These are phyloP conservation scores for Pissodes strobi DNA, from an alignment of 1,140 invertebrate genomes.

Conservation along the genomic window DNA sequence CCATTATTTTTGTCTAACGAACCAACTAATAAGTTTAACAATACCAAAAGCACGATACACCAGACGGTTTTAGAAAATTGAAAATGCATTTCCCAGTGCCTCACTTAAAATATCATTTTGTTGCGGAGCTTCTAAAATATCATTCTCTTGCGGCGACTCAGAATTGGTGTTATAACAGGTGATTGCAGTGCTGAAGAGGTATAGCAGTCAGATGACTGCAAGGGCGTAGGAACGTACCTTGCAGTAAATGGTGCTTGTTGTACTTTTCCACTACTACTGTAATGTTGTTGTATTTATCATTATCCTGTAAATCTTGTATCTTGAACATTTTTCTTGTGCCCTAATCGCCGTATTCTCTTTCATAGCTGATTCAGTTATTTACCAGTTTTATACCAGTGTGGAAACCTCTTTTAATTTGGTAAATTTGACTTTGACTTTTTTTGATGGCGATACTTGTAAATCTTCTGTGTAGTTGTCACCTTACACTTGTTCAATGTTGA, in stretches of 20 bases:
- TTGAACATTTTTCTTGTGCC: conserved; percentile 17
- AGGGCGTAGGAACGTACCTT: too few species aligned
- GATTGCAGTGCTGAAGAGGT: too few species aligned
- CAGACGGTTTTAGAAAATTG: background rate
- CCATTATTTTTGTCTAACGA: background rate
- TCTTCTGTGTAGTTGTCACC: background rate
- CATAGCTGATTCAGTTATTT: conserved; percentile 10
- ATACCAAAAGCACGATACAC: background rate
- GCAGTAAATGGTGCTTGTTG: too few species aligned
- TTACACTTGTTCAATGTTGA: too few species aligned
- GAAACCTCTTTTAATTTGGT: conserved; percentile 16
- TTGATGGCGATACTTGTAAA: background rate
- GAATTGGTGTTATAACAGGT: too few species aligned
- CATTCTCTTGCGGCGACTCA: too few species aligned
- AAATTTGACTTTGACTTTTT: background rate
- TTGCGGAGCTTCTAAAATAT: too few species aligned
- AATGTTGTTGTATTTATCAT: background rate
- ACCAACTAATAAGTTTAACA: background rate
- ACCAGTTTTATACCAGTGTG: conserved; percentile 2
- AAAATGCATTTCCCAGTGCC: background rate
- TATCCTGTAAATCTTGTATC: conserved; percentile 10
- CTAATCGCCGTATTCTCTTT: conserved; percentile 13
- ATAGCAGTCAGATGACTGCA: too few species aligned
- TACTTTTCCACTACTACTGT: too few species aligned
- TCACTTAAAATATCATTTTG: background rate